Base-by-base conservation (phyloP, 1,140 invertebrate species). In the Thaumatotibia leucotreta region DNA sequence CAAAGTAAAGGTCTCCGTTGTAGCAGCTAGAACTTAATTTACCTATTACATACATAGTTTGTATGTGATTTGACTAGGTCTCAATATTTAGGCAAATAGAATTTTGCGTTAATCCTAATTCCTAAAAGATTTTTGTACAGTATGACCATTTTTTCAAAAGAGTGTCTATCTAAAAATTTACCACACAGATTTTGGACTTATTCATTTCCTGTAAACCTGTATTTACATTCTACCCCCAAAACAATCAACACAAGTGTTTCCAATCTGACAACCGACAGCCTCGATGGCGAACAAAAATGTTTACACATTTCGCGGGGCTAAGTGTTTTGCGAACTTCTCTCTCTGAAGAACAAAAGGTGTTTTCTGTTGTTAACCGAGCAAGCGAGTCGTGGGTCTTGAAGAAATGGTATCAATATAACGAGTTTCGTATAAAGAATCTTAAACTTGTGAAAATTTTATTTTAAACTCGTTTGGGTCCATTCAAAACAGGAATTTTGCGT, bases 291-390 rank as follows among this genome's bases (percentile, higher is more conserved):
- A 29, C 23, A 58, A 58, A 58, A 54, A 54, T 54, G 50, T 54
- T 54, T 54, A 54, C 50, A 54, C 23, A 24, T 54, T 54, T 23
- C 50, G 50, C 50, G 50, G 22, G 35, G 50, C 10, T 54, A 54
- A 58, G 52, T 58, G 14, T 17, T 58, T 58, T 27, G 24, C 22
- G 52, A 58, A 58, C 24, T 29, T 24, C 14, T 11, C 14, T 17
- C 9, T 20, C 17, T 8, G 17, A 17, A 45, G 39, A 45, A 45
- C 39, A 45, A 20, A 45, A 45, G 39, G 39, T 45, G 39, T 20
- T 1, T 20, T 45, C 20, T 45, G 35, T n/a, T 39, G 9, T 10
- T 1, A 33, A 10, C 32, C 9, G 9, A 5, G 1, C 8, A 6
- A 9, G 17, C 17, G 17, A 45, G 6, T 45, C 1, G 39, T 6